These are phyloP conservation scores for Artibeus jamaicensis DNA, from an alignment of 2,797 vertebrate genomes.

Conservation along the genomic window DNA sequence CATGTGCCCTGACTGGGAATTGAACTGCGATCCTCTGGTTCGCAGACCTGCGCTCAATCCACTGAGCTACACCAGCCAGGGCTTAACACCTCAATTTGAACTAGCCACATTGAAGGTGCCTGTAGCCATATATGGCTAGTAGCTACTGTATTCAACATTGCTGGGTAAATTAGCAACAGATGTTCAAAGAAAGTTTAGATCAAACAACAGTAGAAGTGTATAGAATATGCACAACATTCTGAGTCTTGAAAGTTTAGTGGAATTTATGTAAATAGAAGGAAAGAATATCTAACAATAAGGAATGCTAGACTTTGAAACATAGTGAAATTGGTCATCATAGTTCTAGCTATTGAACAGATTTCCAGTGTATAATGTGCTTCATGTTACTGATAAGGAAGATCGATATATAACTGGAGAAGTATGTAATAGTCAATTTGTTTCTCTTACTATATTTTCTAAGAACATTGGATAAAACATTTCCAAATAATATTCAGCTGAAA, in stretches of 20 bases:
- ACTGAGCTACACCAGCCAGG: too few relatives aligned
- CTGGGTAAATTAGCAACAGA: background rate
- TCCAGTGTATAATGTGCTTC: background rate
- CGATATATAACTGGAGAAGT: background rate
- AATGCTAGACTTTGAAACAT: background rate
- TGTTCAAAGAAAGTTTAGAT: background rate
- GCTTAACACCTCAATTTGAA: background rate
- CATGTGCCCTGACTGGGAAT: too few relatives aligned
- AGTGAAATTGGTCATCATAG: background rate
- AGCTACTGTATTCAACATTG: background rate
- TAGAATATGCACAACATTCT: background rate
- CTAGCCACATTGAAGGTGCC: background rate
- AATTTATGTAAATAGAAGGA: background rate
- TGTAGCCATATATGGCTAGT: background rate
- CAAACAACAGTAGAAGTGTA: background rate
- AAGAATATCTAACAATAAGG: background rate
- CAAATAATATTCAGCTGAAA: background rate
- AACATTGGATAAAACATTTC: background rate
- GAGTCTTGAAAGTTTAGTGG: background rate
- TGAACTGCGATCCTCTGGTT: too few relatives aligned
- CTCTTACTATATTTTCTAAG: background rate
- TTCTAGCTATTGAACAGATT: background rate
- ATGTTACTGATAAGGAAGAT: background rate
- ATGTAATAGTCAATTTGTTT: background rate
- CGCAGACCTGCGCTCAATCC: too few relatives aligned